Evolutionary conservation across 2,797 vertebrate genomes (phyloP).

Genomic region (Pseudomugil gertrudae): DNA sequence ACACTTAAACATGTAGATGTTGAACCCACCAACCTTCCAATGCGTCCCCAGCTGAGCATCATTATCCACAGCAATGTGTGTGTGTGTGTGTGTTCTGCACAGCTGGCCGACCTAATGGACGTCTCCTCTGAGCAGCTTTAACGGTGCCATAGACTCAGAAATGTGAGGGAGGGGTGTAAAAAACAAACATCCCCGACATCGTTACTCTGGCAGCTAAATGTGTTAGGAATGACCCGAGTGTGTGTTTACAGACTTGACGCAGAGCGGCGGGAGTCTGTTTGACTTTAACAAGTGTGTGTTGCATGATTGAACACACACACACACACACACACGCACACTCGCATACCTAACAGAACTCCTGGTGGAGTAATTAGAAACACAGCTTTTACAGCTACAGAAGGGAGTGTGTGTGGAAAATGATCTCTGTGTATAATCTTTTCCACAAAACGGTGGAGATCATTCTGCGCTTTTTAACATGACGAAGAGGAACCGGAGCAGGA

Average conservation of each 20-base stretch:
- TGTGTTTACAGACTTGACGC: slow-evolving; percentile 68
- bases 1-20: no score
- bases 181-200: slow-evolving; percentile 65
- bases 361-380: slow-evolving; percentile 72
- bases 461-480: slow-evolving; percentile 22
- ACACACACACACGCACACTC: slow-evolving; percentile 33
- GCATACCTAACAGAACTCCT: slow-evolving; percentile 41
- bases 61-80: no score
- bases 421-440: slow-evolving; percentile 29
- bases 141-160: slow-evolving; percentile 50
- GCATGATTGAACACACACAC: background rate
- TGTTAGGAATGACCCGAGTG: slow-evolving; percentile 63
- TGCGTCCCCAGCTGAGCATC: no score
- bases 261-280: slow-evolving; percentile 66
- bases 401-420: slow-evolving; percentile 20
- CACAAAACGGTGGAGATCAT: slow-evolving; percentile 36
- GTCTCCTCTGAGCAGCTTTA: slow-evolving; percentile 49
- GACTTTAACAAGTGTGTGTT: slow-evolving; percentile 66
- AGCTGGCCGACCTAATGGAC: slow-evolving; percentile 51
- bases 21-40: no score
- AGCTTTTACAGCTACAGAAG: slow-evolving; percentile 63
- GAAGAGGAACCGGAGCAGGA: slow-evolving; percentile 27
- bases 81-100: slow-evolving; percentile 37
- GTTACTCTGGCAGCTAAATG: slow-evolving; percentile 59
- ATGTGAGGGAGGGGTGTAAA: slow-evolving; percentile 53